Percentiles rank a stretch among this genome's conserved stretches.
Conservation (phyloP, 2,113 vertebrate species). For the Acrocephalus kingi region DNA sequence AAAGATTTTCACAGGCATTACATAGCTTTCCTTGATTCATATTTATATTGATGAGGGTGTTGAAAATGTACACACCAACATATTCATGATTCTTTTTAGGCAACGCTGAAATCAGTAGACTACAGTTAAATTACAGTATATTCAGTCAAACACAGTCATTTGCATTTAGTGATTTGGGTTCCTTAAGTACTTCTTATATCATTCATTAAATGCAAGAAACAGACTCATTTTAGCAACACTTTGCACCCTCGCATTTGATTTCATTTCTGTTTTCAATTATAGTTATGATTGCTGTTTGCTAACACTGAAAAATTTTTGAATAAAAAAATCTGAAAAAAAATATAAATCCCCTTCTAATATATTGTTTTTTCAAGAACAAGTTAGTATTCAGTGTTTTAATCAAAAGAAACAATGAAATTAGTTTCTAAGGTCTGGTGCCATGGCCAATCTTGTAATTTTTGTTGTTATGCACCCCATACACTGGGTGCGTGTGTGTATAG, state of each 20-base stretch:
- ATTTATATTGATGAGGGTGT: neutral
- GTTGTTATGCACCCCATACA: neutral
- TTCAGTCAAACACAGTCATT: neutral
- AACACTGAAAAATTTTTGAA: neutral
- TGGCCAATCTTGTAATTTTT: neutral
- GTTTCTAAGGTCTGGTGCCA: neutral
- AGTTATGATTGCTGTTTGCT: neutral
- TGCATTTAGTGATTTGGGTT: neutral
- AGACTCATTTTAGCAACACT: neutral
- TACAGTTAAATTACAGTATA: neutral
- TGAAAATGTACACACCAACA: neutral
- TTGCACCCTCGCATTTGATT: neutral
- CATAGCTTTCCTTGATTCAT: neutral
- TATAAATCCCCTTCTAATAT: neutral
- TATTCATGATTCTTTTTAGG: neutral
- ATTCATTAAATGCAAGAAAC: neutral
- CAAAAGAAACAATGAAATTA: rapidly evolving
- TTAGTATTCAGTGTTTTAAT: neutral
- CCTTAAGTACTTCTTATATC: neutral
- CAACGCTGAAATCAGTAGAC: neutral
- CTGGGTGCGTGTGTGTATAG: too few species aligned
- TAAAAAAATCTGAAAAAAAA: neutral
- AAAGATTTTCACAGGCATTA: neutral
- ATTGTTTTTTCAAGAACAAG: neutral
- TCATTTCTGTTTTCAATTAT: neutral